phyloP scores from a whole-genome alignment of 2,888 invertebrate genomes.

The Caenorhabditis panamensis region DNA sequence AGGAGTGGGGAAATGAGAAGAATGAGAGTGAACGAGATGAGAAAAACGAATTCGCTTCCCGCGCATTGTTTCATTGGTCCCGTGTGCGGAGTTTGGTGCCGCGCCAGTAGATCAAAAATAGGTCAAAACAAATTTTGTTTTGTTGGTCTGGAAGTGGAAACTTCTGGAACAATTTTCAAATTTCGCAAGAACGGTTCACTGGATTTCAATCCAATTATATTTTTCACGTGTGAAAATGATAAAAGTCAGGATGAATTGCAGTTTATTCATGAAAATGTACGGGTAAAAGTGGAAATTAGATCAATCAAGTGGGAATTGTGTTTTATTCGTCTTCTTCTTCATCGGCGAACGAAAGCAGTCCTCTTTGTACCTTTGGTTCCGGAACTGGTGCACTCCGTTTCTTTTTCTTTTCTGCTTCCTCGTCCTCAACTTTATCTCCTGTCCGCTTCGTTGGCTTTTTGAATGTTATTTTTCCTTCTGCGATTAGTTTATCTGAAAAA shows the following conservation, averaged over 20 bases:
- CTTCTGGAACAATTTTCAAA: not conserved
- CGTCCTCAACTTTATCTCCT: constrained; percentile 52
- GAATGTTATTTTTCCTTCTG: constrained; percentile 77
- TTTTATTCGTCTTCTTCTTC: constrained; percentile 73
- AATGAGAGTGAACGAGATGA: no score
- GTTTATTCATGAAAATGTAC: not conserved
- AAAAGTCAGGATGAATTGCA: no score
- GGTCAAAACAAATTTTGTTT: not conserved
- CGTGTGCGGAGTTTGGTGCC: constrained; percentile 7
- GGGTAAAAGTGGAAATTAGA: not conserved
- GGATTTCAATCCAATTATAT: no score
- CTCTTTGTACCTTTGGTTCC: constrained; percentile 54
- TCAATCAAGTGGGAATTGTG: not conserved
- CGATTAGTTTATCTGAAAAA: constrained; percentile 73
- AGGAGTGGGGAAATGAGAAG: not conserved
- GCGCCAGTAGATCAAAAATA: constrained; percentile 21
- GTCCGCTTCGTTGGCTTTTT: constrained; percentile 76
- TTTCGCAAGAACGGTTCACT: no score
- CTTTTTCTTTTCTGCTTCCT: constrained; percentile 57
- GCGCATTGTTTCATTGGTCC: constrained; percentile 25
- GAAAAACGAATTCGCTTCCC: not conserved
- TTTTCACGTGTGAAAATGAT: no score
- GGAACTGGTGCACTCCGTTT: constrained; percentile 17
- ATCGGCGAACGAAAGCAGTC: constrained; percentile 73
- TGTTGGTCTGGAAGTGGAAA: not conserved